phyloP scores from a whole-genome alignment of 2,797 vertebrate species.

The Picus viridis region DNA sequence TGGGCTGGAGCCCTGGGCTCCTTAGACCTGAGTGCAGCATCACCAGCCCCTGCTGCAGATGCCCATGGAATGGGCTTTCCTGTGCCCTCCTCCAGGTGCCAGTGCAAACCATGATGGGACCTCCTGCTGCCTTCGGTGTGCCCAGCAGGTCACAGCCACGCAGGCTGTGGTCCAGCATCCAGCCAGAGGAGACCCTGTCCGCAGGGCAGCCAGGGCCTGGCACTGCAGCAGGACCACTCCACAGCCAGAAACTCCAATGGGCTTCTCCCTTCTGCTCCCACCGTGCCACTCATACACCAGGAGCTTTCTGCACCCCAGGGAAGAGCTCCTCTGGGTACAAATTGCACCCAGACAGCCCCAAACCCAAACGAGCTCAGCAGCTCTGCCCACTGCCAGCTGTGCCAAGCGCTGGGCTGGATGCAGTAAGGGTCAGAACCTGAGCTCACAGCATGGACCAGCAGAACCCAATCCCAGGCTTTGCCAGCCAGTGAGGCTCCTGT shows the following conservation, averaged over 20 bases:
- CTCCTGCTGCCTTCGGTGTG: not conserved
- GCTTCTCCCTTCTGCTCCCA: not conserved
- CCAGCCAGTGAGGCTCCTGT: not conserved
- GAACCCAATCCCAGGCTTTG: slow-evolving; percentile 16
- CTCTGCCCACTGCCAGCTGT: not conserved
- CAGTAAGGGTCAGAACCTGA: not conserved
- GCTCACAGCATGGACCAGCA: not conserved
- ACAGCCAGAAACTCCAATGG: not conserved
- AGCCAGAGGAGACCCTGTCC: accelerated
- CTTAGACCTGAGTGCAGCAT: not conserved
- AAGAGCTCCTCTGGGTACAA: not conserved
- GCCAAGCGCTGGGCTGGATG: not conserved
- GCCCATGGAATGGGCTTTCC: not conserved
- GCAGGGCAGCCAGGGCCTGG: not conserved
- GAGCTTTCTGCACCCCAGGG: not conserved
- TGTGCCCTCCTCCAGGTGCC: not conserved
- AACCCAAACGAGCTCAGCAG: not conserved
- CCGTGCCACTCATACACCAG: not conserved
- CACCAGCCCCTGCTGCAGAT: not conserved
- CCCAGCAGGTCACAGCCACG: not conserved
- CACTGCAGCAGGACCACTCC: not conserved
- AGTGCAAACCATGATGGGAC: not conserved
- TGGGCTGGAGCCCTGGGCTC: slow-evolving; percentile 32
- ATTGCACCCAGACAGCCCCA: not conserved
- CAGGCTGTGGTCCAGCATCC: not conserved